phyloP scores from a whole-genome alignment of 30 jellyfish, hydroid and myxozoan genomes.

The Sanderia malayensis region DNA sequence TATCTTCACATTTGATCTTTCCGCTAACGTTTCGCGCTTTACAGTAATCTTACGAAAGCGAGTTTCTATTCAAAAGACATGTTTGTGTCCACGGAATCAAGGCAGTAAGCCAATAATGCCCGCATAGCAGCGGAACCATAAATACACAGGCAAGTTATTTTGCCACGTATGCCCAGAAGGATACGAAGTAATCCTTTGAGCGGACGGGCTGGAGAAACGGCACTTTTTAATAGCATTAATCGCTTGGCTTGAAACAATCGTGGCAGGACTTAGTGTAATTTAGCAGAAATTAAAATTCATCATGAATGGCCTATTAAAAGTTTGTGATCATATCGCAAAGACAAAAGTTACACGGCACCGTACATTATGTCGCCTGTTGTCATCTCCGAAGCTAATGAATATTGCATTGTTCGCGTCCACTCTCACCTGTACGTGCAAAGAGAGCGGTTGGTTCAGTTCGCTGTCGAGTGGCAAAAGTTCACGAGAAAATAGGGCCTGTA shows the following conservation, averaged over 20 bases:
- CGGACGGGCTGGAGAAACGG: constrained; percentile 64
- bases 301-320: constrained; percentile 28
- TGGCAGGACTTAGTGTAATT: constrained; percentile 16
- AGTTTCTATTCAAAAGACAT: constrained; percentile 15
- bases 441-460: neutral
- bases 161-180: constrained; percentile 34
- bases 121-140: constrained; percentile 61
- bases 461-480: neutral
- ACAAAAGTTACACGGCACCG: constrained; percentile 4
- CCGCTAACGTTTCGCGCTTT: constrained; percentile 70
- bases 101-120: constrained; percentile 52
- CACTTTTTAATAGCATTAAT: constrained; percentile 35
- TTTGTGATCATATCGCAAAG: neutral
- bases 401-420: neutral
- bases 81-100: constrained; percentile 35
- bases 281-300: constrained; percentile 39
- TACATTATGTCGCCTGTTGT: neutral
- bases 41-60: constrained; percentile 55
- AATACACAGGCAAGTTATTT: constrained; percentile 10
- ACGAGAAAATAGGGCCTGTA: neutral
- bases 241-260: constrained; percentile 64
- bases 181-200: constrained; percentile 40
- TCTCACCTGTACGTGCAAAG: constrained; percentile 2
- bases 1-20: constrained; percentile 18
- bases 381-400: neutral